Percentiles rank a stretch among this genome's conserved stretches.
Evolutionary conservation across 1,140 invertebrate species (phyloP).

Genomic region (Phymorhynchus buccinoides): DNA sequence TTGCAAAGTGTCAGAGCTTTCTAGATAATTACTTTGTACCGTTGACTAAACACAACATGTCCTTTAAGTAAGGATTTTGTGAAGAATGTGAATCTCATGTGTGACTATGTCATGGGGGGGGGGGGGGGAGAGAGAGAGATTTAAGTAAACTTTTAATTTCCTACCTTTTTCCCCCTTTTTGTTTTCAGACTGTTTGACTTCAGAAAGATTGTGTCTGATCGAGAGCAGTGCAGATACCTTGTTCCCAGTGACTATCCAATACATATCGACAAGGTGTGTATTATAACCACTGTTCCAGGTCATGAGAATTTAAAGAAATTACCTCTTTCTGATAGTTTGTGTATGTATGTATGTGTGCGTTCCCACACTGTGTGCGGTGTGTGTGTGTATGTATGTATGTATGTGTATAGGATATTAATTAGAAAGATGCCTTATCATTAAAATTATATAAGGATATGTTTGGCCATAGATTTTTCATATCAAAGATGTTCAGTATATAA

Average conservation of each 20-base stretch:
- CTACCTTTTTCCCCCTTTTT: neutral
- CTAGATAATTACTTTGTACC: too few relatives aligned
- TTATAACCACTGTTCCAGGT: neutral
- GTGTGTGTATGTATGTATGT: neutral
- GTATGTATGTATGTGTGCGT: slow-evolving; percentile 9
- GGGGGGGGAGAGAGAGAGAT: neutral
- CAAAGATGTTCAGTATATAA: too few relatives aligned
- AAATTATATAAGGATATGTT: too few relatives aligned
- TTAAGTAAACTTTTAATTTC: neutral
- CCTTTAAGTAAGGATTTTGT: too few relatives aligned
- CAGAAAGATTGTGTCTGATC: slow-evolving; percentile 87
- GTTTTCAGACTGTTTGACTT: slow-evolving; percentile 88
- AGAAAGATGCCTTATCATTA: too few relatives aligned
- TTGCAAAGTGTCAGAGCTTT: too few relatives aligned
- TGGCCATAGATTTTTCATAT: too few relatives aligned
- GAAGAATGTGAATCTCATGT: too few relatives aligned
- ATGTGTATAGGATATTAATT: neutral
- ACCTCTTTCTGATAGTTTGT: neutral
- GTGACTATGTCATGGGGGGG: neutral
- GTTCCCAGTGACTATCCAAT: slow-evolving; percentile 88
- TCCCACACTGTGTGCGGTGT: too few relatives aligned
- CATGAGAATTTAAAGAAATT: neutral
- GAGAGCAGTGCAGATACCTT: slow-evolving; percentile 86
- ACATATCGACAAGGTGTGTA: slow-evolving; percentile 87
- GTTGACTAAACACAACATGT: too few relatives aligned